Conservation (phyloP, 2,797 vertebrate species). For the Malacoraja senta region DNA sequence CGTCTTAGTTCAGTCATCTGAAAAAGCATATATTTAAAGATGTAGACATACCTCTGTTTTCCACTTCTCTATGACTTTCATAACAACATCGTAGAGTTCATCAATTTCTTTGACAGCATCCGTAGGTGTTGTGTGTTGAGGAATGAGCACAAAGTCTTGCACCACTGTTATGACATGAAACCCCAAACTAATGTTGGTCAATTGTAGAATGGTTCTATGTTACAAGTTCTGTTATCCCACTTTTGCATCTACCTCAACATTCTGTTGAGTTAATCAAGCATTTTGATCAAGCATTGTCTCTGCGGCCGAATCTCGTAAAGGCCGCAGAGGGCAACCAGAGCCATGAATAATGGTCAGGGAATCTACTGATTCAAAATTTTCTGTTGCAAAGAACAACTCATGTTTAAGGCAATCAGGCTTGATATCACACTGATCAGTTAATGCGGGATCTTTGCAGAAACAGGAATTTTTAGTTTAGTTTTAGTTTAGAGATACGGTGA, state of each 20-base stretch:
- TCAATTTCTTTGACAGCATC: conserved; percentile 62
- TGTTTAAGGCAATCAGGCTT: neutral
- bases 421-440: neutral
- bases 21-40: conserved; percentile 3
- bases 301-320: neutral
- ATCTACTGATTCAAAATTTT: neutral
- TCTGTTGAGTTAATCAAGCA: neutral
- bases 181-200: neutral
- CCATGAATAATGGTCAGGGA: neutral
- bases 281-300: neutral
- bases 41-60: conserved; percentile 54
- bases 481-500: no score
- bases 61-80: conserved; percentile 56
- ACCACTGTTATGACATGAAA: conserved; percentile 48
- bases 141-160: conserved; percentile 63
- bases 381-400: neutral
- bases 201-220: neutral
- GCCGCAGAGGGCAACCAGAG: neutral
- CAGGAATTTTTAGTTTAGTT: neutral
- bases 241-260: neutral
- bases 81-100: conserved; percentile 59
- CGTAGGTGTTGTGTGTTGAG: conserved; percentile 63
- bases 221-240: no score
- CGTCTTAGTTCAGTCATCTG: neutral
- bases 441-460: neutral